These are phyloP conservation scores for Ashinkailepas kermadecensis DNA, from an alignment of 2,888 invertebrate species.

Conservation along the genomic window DNA sequence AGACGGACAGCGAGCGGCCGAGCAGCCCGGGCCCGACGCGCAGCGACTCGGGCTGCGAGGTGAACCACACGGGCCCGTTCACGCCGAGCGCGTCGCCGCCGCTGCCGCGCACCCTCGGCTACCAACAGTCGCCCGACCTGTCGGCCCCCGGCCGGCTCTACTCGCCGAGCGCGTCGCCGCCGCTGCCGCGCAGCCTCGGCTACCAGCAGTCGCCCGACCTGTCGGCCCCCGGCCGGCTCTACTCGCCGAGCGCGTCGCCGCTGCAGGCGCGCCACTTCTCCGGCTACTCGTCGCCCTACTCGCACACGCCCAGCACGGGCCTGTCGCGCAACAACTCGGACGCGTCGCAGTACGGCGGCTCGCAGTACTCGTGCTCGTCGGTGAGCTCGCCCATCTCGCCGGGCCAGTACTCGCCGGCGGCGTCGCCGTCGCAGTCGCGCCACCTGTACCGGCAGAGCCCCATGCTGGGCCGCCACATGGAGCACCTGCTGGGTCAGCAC, in stretches of 20 bases:
- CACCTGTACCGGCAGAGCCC: slow-evolving; percentile 27
- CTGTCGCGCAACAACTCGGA: slow-evolving; percentile 83
- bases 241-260: slow-evolving; percentile 79
- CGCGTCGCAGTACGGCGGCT: slow-evolving; percentile 52
- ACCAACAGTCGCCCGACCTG: slow-evolving; percentile 26
- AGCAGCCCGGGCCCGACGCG: slow-evolving; percentile 32
- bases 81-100: slow-evolving; percentile 34
- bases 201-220: slow-evolving; percentile 26
- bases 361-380: slow-evolving; percentile 33
- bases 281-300: slow-evolving; percentile 38
- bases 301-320: slow-evolving; percentile 35
- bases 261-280: slow-evolving; percentile 68
- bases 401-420: slow-evolving; percentile 32
- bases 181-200: slow-evolving; percentile 28
- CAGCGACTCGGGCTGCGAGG: slow-evolving; percentile 34
- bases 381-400: slow-evolving; percentile 32
- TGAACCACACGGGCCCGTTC: slow-evolving; percentile 31
- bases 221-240: slow-evolving; percentile 38
- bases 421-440: slow-evolving; percentile 26
- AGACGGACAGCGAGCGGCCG: not conserved
- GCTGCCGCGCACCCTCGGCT: slow-evolving; percentile 28
- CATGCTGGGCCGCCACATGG: slow-evolving; percentile 30
- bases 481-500: slow-evolving; percentile 26
- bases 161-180: slow-evolving; percentile 62
- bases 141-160: slow-evolving; percentile 42